Evolutionary conservation across 2,113 vertebrate species (phyloP), one percentile per base, ranked within the genome.

Genomic region (Lucifuga dentata): DNA sequence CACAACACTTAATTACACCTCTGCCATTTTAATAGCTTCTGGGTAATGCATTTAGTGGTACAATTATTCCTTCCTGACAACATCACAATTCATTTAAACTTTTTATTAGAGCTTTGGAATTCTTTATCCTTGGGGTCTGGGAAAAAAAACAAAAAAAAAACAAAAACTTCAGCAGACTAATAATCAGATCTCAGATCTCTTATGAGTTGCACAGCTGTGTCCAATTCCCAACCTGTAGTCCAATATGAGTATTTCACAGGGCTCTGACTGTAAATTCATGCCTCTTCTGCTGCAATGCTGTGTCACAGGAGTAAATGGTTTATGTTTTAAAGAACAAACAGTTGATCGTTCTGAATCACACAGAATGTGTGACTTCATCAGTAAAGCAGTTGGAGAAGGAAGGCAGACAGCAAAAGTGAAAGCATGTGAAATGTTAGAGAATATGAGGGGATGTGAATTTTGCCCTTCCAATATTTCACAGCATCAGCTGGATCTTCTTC

Each of bases 1-100:
- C 76, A 74, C 58, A 71, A 63, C 71, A 86, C 76, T 80, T 88
- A 83, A 90, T 88, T 87, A 89, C 45, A 59, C 45, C 63, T 60
- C 46, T 59, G 68, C 67, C 63, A 41, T 86, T 84, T 76, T 79
- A 84, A 85, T 88, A 78, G 76, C 76, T 74, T 70, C 57, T 68
- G 59, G 64, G 67, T 77, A 85, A 88, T 84, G 78, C 71, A 73
- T 86, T 81, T 78, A 66, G 85, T 81, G 68, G 78, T 68, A 68
- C 73, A 88, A 86, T 90, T 82, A 88, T 86, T 90, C 78, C 75
- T 74, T 57, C 55, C 36, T 62, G 84, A 86, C 86, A 81, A 86
- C 83, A 80, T 72, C 73, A 77, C 80, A 80, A 83, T 85, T 86
- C 80, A 89, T 89, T 79, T 79, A 45, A 66, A 21, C 60, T 71